Conservation (phyloP, 2,113 vertebrate species). For the Psittacula cyanocephala region DNA sequence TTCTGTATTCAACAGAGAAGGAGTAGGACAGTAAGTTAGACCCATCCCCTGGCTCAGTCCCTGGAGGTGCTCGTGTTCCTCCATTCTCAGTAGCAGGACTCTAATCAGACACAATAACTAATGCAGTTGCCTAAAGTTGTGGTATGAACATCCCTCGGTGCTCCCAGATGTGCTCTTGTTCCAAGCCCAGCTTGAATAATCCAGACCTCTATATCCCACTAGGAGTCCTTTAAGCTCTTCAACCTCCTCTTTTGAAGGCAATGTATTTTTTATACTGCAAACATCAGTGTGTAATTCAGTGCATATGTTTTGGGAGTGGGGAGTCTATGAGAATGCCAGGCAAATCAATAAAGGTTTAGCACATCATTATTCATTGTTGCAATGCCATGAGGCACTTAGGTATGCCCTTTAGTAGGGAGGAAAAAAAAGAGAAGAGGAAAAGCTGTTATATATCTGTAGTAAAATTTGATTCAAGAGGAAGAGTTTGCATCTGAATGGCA, state of each 20-base stretch:
- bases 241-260: neutral
- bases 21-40: neutral
- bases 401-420: neutral
- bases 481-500: constrained; percentile 50
- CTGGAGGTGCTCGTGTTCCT: neutral
- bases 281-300: neutral
- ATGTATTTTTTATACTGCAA: neutral
- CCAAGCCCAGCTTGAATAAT: neutral
- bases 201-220: neutral
- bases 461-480: constrained; percentile 51
- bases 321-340: constrained; percentile 22
- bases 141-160: neutral
- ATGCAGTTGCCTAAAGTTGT: neutral
- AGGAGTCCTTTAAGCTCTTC: neutral
- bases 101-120: neutral
- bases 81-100: neutral
- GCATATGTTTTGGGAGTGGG: constrained; percentile 14
- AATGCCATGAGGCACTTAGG: neutral
- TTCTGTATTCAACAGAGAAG: neutral
- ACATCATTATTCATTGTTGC: neutral
- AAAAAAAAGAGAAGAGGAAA: neutral
- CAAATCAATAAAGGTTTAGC: constrained; percentile 33
- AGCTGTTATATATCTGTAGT: neutral
- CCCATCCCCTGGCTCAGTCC: neutral
- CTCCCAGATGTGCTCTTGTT: neutral